Evolutionary conservation across 2,797 vertebrate genomes (phyloP), one percentile per base, ranked within the genome.

Genomic region (Leptatherina wallacei): DNA sequence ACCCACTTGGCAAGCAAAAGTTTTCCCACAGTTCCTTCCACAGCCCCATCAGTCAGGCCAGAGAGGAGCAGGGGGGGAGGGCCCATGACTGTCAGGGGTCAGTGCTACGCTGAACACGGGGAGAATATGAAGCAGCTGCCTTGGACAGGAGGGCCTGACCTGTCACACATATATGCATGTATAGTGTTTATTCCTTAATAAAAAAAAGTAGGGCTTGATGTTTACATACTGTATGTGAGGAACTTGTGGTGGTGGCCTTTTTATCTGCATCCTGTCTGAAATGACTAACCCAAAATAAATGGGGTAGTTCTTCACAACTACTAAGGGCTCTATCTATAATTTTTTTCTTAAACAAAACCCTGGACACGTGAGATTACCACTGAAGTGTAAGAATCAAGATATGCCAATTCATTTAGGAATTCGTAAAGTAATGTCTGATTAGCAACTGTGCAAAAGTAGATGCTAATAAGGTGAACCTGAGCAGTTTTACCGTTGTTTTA

Each of bases 81-180:
- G 83, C 77, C 73, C 58, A 2, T 55, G 82, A 81, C 76, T 73
- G 77, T 85, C 83, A 88, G 80, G 89, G 90, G 90, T 91, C 90
- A 90, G 75, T 0, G 80, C 82, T 67, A 71, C 76, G 51, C 70
- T 22, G 75, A 85, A 77, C 89, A 91, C 22, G 79, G 66, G 44
- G 75, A 77, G 86, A 93, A 93, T 86, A 86, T 70, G 84, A 91
- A 91, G 91, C 91, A 93, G 92, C 88, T 90, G 89, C 80, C 75
- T 42, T 68, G 77, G 80, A 85, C 73, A 59, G 62, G 51, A 75
- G 63, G 70, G 81, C 63, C 81, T 70, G 56, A 77, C 49, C 49
- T 61, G 83, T 80, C 78, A 52, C 69, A 49, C 49, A 18, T 65
- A 13, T 73, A 71, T 73, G 61, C 62, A 47, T 69, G 59, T 63